Conservation (phyloP, 2,888 invertebrate genomes). For the Lepidonotus clava region DNA sequence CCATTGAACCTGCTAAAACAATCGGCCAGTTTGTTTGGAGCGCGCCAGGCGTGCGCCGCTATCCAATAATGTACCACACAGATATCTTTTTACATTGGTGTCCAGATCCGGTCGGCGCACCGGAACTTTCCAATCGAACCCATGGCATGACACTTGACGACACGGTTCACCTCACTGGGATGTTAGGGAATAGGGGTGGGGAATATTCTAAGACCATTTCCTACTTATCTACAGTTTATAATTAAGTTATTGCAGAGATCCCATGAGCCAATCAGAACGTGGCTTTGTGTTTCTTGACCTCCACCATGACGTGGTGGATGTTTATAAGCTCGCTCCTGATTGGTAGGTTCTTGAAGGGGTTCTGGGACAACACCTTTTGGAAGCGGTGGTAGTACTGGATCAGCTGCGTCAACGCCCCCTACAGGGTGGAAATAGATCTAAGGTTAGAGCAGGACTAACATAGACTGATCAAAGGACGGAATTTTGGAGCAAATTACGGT, state of each 20-base stretch:
- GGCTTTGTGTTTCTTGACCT: constrained; percentile 99
- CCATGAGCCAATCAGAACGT: constrained; percentile 85
- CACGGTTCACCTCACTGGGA: neutral
- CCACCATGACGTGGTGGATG: constrained; percentile 99
- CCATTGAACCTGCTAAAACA: too few species aligned
- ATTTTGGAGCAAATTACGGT: too few species aligned
- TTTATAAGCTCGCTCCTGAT: constrained; percentile 92
- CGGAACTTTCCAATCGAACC: neutral
- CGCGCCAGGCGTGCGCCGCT: too few species aligned
- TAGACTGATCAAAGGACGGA: neutral
- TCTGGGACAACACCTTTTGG: constrained; percentile 93
- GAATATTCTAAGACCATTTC: neutral
- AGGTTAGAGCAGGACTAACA: neutral
- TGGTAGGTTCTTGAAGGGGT: constrained; percentile 81
- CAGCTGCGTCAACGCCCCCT: constrained; percentile 94
- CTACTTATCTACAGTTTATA: neutral
- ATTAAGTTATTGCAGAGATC: neutral
- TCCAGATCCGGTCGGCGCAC: too few species aligned
- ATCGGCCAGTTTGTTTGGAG: too few species aligned
- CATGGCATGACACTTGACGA: neutral
- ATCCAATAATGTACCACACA: too few species aligned
- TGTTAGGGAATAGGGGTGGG: neutral
- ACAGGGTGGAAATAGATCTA: constrained; percentile 68
- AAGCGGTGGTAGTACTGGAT: constrained; percentile 99
- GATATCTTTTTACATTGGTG: too few species aligned